Percentiles rank a stretch among this genome's conserved stretches.
phyloP scores from a whole-genome alignment of 2,888 invertebrate species.

The Mongoloraphidia duomilia region DNA sequence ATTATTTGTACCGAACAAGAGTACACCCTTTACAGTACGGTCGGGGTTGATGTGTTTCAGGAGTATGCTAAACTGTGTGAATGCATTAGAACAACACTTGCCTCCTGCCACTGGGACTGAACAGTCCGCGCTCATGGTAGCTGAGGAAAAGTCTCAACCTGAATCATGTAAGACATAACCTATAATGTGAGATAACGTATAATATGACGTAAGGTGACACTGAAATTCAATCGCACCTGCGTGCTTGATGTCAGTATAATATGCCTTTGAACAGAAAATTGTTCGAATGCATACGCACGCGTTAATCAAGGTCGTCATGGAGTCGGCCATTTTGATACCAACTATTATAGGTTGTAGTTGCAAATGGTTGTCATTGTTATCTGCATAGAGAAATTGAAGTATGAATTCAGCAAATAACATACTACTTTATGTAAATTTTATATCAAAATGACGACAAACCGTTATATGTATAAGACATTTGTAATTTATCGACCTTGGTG shows the following conservation, averaged over 20 bases:
- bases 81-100: constrained; percentile 81
- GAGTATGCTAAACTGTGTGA: constrained; percentile 93
- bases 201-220: background rate
- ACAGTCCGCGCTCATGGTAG: constrained; percentile 62
- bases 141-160: constrained; percentile 64
- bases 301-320: no score
- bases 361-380: no score
- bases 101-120: constrained; percentile 49
- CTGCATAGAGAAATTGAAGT: no score
- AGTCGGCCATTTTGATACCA: no score
- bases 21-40: background rate
- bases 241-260: background rate
- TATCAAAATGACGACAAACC: no score
- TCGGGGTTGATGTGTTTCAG: constrained; percentile 38
- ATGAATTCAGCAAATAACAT: no score
- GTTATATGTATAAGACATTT: background rate
- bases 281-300: no score
- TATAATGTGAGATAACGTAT: constrained; percentile 14
- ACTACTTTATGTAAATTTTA: no score
- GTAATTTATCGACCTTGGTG: background rate
- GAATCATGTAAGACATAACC: constrained; percentile 56
- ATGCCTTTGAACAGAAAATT: no score
- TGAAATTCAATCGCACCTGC: background rate
- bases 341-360: no score
- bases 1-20: no score